Conservation (phyloP, 2,113 vertebrate genomes). For the Eonycteris spelaea region DNA sequence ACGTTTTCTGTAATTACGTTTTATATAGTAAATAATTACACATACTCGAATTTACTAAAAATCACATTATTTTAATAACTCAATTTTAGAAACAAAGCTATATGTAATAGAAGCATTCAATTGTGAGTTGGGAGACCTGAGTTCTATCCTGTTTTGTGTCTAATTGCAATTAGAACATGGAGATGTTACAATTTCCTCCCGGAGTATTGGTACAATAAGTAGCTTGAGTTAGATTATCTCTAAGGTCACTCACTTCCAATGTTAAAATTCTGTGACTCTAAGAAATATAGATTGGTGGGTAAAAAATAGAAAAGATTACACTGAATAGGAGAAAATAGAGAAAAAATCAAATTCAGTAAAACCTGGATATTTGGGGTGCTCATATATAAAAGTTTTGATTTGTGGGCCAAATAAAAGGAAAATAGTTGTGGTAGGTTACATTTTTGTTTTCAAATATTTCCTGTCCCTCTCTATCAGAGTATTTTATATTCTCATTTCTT, state of each 20-base stretch:
- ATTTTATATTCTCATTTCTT: neutral
- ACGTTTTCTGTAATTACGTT: neutral
- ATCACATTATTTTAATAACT: neutral
- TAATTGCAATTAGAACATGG: neutral
- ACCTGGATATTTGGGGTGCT: neutral
- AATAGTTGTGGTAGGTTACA: neutral
- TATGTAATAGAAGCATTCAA: neutral
- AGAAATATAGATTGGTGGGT: neutral
- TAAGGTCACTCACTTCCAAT: neutral
- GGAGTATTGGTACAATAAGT: neutral
- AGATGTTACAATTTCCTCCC: neutral
- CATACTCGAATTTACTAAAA: neutral
- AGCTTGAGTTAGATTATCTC: neutral
- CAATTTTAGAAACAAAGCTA: neutral
- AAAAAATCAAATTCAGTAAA: neutral
- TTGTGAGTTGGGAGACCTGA: neutral
- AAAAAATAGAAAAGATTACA: neutral
- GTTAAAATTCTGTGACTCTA: neutral
- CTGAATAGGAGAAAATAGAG: neutral
- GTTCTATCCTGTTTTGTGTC: neutral
- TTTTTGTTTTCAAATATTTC: neutral
- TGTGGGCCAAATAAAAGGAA: neutral
- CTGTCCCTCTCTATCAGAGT: neutral
- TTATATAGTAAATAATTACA: neutral
- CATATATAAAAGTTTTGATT: neutral